phyloP scores from a whole-genome alignment of 2,113 vertebrate species.

The Leuciscus idus region DNA sequence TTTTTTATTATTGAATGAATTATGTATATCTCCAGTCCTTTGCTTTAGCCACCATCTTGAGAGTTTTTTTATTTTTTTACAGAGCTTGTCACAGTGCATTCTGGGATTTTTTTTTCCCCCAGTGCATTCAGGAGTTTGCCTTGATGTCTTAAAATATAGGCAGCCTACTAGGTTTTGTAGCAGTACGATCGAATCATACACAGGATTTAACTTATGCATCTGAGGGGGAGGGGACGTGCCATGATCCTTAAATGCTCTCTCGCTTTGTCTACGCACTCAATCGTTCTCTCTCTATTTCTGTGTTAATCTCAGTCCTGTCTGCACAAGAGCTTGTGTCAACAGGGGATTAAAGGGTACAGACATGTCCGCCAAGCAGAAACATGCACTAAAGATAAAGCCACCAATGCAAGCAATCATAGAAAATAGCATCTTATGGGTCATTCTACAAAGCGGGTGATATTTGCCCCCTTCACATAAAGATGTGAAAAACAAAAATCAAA shows the following conservation, averaged over 20 bases:
- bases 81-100: not conserved
- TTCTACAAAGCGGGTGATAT: not conserved
- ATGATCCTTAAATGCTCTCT: conserved; percentile 30
- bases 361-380: conserved; percentile 18
- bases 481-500: not conserved
- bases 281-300: conserved; percentile 46
- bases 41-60: not conserved
- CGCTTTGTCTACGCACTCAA: conserved; percentile 19
- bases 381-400: conserved; percentile 23
- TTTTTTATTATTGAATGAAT: not conserved
- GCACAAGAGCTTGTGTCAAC: conserved; percentile 71
- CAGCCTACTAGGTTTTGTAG: not conserved
- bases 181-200: conserved; percentile 1
- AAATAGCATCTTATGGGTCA: not conserved
- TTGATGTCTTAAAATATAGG: not conserved
- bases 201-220: not conserved
- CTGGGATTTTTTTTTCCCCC: not conserved
- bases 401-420: not conserved
- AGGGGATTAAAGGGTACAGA: conserved; percentile 71
- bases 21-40: not conserved
- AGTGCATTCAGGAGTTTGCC: not conserved
- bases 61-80: not conserved
- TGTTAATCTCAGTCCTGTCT: conserved; percentile 68
- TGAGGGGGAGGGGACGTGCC: not conserved
- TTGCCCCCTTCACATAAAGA: not conserved